Base-by-base conservation (phyloP, 2,113 vertebrate genomes). In the Sinocyclocheilus maitianheensis region DNA sequence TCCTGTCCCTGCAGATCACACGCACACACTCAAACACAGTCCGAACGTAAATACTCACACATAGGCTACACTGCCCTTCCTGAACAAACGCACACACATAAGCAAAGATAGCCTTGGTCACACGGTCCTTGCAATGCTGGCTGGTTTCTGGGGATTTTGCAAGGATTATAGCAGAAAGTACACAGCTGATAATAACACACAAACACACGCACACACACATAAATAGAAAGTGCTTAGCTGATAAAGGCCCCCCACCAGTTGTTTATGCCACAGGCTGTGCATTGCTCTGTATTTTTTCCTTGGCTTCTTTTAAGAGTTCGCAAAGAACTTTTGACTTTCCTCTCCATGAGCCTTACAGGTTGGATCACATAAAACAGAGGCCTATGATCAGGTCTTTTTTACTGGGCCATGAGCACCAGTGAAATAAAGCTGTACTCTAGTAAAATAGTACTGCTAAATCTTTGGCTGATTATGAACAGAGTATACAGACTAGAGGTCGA, bases 191-290 rank as follows among this genome's bases (percentile, higher is more conserved):
- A 76, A 55, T 43, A 77, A 78, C 84, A 63, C 26, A 67, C 40
- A 78, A 43, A 85, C 40, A 85, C 37, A 85, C 16, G 77, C 30
- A 62, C 51, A 62, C 69, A 63, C 72, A 84, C 72, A 84, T 7
- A 62, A 62, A 77, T n/a, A 67, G 20, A 79, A 58, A 74, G 67
- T 37, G 81, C 30, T 83, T 84, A 40, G 65, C 69, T 60, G 82
- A 84, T 84, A 84, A 84, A 30, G 37, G 14, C 8, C 82, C 67
- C 69, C 63, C 63, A 74, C 53, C 34, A 13, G 82, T 55, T 84
- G 82, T 84, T 84, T 84, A 84, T 60, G 69, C 82, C 82, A 84
- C 51, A 74, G 82, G 82, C 69, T 58, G 48, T 83, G 65, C 81
- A 74, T 58, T 43, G 69, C 82, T n/a, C 24, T 82, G 46, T 53